Evolutionary conservation across 2,888 invertebrate genomes (phyloP).

Genomic region (Aricia artaxerxes): DNA sequence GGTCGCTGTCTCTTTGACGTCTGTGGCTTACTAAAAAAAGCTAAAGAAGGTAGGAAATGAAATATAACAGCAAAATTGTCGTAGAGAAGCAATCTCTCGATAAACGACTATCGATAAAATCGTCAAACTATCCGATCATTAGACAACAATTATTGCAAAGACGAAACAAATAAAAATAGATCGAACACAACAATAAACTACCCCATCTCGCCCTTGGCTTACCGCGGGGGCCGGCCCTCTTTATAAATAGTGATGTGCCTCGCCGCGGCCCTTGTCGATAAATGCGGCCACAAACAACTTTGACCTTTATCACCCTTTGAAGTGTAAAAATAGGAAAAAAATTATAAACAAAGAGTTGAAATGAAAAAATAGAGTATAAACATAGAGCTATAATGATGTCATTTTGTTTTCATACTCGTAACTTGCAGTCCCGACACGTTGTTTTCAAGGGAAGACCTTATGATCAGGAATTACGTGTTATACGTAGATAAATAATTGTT

Average conservation of each 20-base stretch:
- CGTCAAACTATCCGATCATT: constrained; percentile 53
- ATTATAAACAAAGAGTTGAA: not conserved
- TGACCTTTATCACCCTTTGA: constrained; percentile 43
- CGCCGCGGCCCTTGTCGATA: constrained; percentile 51
- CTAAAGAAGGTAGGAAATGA: not conserved
- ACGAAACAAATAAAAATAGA: constrained; percentile 72
- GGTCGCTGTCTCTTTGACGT: no score
- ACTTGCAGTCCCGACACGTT: no score
- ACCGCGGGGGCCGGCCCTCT: constrained; percentile 58
- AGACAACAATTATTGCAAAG: constrained; percentile 67
- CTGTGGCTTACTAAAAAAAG: not conserved
- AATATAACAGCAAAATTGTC: not conserved
- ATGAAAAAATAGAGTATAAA: not conserved
- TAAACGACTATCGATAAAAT: constrained; percentile 21
- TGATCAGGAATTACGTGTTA: no score
- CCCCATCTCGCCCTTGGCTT: constrained; percentile 55
- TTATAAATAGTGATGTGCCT: constrained; percentile 55
- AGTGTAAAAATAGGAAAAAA: not conserved
- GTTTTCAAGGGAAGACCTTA: no score
- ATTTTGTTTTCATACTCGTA: no score
- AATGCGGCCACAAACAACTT: constrained; percentile 42
- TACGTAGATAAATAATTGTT: no score
- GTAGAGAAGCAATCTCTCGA: not conserved
- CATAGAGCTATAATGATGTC: no score
- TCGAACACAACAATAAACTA: constrained; percentile 66